These are phyloP conservation scores for Periplaneta americana DNA, from an alignment of 1,140 invertebrate genomes.

Conservation along the genomic window DNA sequence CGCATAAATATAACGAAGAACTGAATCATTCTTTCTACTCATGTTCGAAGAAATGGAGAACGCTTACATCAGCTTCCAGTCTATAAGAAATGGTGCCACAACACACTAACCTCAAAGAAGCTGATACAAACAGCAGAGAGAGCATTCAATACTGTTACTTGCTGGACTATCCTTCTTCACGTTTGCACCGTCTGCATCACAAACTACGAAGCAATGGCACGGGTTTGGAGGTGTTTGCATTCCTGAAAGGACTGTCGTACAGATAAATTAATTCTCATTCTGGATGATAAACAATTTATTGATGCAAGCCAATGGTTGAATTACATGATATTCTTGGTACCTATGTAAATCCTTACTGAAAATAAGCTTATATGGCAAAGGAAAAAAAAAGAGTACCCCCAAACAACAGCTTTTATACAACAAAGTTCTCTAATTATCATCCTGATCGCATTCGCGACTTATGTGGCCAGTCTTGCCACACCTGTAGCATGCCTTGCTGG, in stretches of 20 bases:
- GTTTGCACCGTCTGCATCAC: not conserved
- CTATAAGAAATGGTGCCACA: not conserved
- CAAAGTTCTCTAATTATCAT: constrained; percentile 27
- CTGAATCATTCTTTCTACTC: no score
- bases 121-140: not conserved
- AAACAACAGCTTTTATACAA: constrained; percentile 4
- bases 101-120: not conserved
- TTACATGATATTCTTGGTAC: not conserved
- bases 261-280: not conserved
- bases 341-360: not conserved
- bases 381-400: not conserved
- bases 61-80: not conserved
- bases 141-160: not conserved
- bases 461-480: constrained; percentile 87
- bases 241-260: not conserved
- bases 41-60: no score
- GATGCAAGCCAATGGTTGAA: not conserved
- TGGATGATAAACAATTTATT: not conserved
- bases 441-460: constrained; percentile 70
- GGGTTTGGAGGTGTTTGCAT: not conserved
- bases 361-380: constrained; percentile 2
- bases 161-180: not conserved
- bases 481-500: constrained; percentile 77
- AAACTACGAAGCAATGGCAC: not conserved
- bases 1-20: no score